Conservation (phyloP, 2,888 invertebrate genomes). For the Trypoxylon attenuatum region DNA sequence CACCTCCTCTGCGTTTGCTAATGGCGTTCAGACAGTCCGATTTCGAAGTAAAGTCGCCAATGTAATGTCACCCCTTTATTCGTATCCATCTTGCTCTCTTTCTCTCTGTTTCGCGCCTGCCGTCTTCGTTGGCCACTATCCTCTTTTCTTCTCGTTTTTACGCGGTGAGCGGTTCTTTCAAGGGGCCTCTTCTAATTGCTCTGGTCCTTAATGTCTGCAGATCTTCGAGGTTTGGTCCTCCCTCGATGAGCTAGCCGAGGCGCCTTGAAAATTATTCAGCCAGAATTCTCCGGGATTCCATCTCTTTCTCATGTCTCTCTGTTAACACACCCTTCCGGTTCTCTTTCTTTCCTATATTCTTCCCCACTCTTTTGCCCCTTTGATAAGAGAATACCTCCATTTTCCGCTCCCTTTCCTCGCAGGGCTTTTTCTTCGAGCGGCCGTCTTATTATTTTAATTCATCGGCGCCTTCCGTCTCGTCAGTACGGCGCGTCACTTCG, state of each 20-base stretch:
- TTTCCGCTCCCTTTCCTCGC: conserved; percentile 23
- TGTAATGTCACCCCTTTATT: no score
- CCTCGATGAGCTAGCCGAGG: no score
- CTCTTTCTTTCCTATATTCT: no score
- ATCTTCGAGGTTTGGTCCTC: background rate
- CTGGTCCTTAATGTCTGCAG: background rate
- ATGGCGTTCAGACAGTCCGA: no score
- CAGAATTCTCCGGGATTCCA: conserved; percentile 18
- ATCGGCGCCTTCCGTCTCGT: background rate
- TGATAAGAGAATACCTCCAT: conserved; percentile 34
- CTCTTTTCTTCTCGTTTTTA: no score
- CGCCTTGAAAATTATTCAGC: conserved; percentile 31
- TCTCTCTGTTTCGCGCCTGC: no score
- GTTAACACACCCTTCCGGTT: conserved; percentile 4
- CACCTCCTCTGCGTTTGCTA: no score
- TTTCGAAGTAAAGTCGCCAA: no score
- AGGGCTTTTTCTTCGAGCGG: conserved; percentile 10
- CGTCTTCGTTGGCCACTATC: no score
- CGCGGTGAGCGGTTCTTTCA: no score
- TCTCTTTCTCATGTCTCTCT: conserved; percentile 3
- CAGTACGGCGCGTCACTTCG: no score
- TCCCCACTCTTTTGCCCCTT: conserved; percentile 12
- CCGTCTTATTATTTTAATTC: background rate
- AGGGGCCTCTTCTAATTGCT: background rate
- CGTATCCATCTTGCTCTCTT: no score